Percentiles rank a stretch among this genome's conserved stretches.
Conservation (phyloP, 2,797 vertebrate genomes). For the Sarcoramphus papa region DNA sequence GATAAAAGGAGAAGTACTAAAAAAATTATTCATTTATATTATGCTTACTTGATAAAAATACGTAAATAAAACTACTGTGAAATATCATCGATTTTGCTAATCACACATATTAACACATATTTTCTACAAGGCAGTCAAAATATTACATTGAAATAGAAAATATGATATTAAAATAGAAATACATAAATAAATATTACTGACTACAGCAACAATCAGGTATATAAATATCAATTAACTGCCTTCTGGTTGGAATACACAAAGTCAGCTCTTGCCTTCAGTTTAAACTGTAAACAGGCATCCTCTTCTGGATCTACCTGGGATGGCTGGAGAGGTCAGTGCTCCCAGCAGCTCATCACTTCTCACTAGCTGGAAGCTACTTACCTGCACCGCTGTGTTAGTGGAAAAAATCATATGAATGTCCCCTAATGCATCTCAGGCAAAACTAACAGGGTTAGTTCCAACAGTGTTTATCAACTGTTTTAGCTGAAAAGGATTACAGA, state of each 20-base stretch:
- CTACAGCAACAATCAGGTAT: neutral
- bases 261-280: neutral
- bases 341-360: neutral
- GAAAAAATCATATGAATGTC: neutral
- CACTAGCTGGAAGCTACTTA: neutral
- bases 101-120: neutral
- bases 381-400: neutral
- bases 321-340: neutral
- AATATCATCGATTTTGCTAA: neutral
- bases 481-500: neutral
- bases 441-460: neutral
- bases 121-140: neutral
- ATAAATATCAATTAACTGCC: neutral
- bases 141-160: neutral
- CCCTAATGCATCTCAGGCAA: neutral
- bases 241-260: neutral
- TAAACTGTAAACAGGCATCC: neutral
- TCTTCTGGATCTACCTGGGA: neutral
- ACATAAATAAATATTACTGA: neutral
- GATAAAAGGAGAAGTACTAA: slow-evolving; percentile 24
- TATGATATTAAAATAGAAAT: neutral
- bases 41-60: neutral
- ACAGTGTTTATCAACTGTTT: neutral
- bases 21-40: neutral
- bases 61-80: neutral